A percentile compares a stretch with the other conserved stretches of the same genome.
These are phyloP conservation scores for Neoniphon sammara DNA, from an alignment of 2,797 vertebrate genomes.

Conservation along the genomic window DNA sequence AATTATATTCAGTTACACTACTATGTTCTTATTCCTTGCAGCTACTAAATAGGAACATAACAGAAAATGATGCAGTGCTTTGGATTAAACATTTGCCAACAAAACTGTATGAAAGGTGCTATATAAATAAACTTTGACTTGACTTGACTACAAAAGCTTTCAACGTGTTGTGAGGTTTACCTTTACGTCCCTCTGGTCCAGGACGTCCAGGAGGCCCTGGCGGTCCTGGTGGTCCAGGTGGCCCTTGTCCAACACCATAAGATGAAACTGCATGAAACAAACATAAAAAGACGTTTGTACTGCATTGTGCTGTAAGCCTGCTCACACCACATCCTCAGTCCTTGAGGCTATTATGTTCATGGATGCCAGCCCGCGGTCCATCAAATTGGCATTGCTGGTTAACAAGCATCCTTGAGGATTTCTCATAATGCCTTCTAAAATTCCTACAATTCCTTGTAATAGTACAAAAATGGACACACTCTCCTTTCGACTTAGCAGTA, in stretches of 20 bases:
- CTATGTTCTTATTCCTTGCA: too few species aligned
- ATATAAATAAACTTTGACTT: too few species aligned
- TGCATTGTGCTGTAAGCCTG: not conserved
- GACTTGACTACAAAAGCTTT: not conserved
- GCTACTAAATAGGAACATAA: not conserved
- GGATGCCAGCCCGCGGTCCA: not conserved
- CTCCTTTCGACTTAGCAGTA: not conserved
- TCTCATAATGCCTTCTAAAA: too few species aligned
- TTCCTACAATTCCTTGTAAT: not conserved
- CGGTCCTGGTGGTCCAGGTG: slow-evolving; percentile 78
- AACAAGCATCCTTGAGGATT: not conserved
- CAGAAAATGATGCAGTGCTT: not conserved
- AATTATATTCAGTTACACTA: not conserved
- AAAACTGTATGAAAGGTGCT: too few species aligned
- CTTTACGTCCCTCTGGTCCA: slow-evolving; percentile 86
- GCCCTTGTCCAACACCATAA: slow-evolving; percentile 57
- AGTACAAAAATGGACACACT: not conserved
- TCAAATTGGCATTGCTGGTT: not conserved
- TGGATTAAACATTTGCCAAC: not conserved
- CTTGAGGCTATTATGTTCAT: not conserved
- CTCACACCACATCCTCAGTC: not conserved
- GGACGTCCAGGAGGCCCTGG: slow-evolving; percentile 78
- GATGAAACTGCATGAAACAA: slow-evolving; percentile 57
- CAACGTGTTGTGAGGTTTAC: slow-evolving; percentile 65
- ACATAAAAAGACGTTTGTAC: not conserved